Evolutionary conservation across 1,140 invertebrate genomes (phyloP).

Genomic region (Drosophila ficusphila): DNA sequence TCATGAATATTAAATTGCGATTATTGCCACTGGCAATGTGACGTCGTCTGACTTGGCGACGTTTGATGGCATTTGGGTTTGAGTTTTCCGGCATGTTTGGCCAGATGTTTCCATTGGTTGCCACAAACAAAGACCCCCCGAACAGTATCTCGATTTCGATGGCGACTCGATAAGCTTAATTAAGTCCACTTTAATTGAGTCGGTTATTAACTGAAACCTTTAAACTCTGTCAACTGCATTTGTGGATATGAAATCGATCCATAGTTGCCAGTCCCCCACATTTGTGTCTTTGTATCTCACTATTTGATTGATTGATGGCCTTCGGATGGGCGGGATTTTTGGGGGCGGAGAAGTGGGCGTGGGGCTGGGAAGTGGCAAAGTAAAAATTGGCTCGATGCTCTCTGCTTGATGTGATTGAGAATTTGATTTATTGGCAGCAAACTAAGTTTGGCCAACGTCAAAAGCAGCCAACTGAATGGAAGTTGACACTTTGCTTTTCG

Average conservation of each 20-base stretch:
- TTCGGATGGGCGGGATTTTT: not conserved
- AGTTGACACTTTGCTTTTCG: conserved; percentile 22
- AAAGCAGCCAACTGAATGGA: conserved; percentile 44
- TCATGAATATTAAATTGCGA: conserved; percentile 81
- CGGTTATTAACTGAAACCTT: conserved; percentile 51
- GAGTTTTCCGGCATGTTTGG: conserved; percentile 12
- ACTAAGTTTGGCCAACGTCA: conserved; percentile 54
- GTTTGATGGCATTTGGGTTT: conserved; percentile 9
- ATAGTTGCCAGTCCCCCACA: not conserved
- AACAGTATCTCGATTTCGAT: conserved; percentile 14
- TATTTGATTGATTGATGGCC: conserved; percentile 63
- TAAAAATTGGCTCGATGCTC: conserved; percentile 38
- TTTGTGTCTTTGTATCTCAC: not conserved
- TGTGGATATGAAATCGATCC: not conserved
- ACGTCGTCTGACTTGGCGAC: conserved; percentile 28
- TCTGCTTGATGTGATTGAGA: conserved; percentile 63
- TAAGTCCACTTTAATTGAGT: conserved; percentile 73
- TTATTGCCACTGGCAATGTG: conserved; percentile 78
- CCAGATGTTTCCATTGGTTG: conserved; percentile 13
- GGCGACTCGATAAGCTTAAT: conserved; percentile 51
- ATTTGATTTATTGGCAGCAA: conserved; percentile 76
- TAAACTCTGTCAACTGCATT: conserved; percentile 42
- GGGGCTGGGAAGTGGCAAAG: not conserved
- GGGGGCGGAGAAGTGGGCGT: not conserved
- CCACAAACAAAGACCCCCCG: not conserved